phyloP scores from a whole-genome alignment of 2,113 vertebrate genomes.

The Columbina picui region DNA sequence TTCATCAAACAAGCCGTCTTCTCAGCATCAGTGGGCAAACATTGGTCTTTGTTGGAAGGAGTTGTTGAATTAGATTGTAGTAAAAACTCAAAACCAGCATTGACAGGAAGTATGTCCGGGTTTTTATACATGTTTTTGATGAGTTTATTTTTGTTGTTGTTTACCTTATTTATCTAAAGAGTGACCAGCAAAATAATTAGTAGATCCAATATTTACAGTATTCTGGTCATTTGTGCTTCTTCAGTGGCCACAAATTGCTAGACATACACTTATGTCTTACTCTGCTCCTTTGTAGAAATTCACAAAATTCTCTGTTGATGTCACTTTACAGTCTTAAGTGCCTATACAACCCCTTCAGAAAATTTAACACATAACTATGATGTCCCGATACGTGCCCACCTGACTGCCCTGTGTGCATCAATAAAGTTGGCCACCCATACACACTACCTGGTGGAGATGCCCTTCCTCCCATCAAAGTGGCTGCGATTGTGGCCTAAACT shows the following conservation, averaged over 20 bases:
- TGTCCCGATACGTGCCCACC: neutral
- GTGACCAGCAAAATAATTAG: neutral
- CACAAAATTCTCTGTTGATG: neutral
- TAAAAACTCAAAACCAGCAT: neutral
- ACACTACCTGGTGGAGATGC: neutral
- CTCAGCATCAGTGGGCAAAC: neutral
- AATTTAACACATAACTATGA: rapidly evolving
- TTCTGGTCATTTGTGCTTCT: neutral
- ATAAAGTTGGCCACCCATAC: neutral
- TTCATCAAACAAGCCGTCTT: neutral
- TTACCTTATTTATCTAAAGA: neutral
- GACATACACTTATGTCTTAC: neutral
- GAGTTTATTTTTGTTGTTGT: neutral
- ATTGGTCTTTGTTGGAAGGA: neutral
- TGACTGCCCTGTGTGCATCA: neutral
- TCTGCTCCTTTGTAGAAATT: neutral
- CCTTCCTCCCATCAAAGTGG: neutral
- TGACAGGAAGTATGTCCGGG: neutral
- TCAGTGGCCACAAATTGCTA: neutral
- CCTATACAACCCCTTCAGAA: neutral
- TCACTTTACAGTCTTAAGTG: neutral
- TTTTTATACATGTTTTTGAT: neutral
- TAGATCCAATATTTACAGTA: neutral
- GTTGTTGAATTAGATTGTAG: neutral
- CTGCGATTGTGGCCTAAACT: neutral